Percentiles rank a stretch among this genome's conserved stretches.
phyloP scores from a whole-genome alignment of 2,113 vertebrate species.

The Aix galericulata region DNA sequence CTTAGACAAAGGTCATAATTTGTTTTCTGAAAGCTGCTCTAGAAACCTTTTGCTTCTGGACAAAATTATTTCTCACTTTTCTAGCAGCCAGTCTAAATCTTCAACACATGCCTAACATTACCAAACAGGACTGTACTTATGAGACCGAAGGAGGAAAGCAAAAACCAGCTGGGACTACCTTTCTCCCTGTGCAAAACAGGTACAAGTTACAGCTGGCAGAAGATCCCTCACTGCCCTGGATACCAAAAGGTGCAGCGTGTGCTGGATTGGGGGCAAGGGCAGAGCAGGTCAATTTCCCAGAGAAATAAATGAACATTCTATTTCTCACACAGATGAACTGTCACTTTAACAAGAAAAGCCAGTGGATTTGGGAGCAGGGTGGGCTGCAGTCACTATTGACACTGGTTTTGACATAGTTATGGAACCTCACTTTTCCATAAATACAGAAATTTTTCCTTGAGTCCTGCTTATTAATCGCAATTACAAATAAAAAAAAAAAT shows the following conservation, averaged over 20 bases:
- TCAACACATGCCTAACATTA: not conserved
- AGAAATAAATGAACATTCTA: not conserved
- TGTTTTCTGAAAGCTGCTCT: not conserved
- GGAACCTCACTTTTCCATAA: not conserved
- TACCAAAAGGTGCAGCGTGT: not conserved
- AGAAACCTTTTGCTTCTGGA: not conserved
- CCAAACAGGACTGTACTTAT: rapidly evolving
- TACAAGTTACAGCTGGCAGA: not conserved
- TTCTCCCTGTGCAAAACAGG: not conserved
- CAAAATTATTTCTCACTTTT: not conserved
- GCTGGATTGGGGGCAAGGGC: not conserved
- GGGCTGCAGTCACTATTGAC: not conserved
- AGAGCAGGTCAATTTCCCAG: not conserved
- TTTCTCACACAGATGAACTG: not conserved
- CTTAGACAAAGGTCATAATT: not conserved
- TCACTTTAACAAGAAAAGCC: not conserved
- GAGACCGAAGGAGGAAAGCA: not conserved
- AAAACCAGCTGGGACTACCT: not conserved
- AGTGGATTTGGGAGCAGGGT: not conserved
- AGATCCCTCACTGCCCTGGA: not conserved
- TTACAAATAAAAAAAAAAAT: not conserved
- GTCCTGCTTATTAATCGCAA: not conserved
- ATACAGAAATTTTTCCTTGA: not conserved
- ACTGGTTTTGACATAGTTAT: not conserved
- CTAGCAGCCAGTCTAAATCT: not conserved